phyloP scores from a whole-genome alignment of 2,888 invertebrate genomes.

The Erannis defoliaria region DNA sequence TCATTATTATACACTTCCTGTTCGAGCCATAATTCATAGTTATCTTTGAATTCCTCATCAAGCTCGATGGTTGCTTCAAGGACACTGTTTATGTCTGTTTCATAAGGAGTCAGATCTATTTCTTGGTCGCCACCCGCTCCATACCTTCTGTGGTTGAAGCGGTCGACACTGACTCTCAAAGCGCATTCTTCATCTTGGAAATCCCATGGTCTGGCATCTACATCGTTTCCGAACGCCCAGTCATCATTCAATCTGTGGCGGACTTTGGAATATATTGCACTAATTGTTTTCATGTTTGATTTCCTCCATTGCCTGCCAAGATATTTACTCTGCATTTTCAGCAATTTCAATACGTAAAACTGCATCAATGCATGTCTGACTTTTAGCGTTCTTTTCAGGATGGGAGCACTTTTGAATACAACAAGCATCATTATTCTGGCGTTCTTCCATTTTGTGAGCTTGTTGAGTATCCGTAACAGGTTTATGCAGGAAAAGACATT shows the following conservation, averaged over 20 bases:
- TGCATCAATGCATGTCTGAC: slow-evolving; percentile 99
- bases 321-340: slow-evolving; percentile 99
- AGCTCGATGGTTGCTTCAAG: slow-evolving; percentile 93
- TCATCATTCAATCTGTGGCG: slow-evolving; percentile 98
- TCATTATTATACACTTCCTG: slow-evolving; percentile 97
- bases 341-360: slow-evolving; percentile 97
- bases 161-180: slow-evolving; percentile 96
- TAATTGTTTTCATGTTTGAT: slow-evolving; percentile 99
- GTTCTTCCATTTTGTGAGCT: slow-evolving; percentile 99
- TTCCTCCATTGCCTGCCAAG: slow-evolving; percentile 99
- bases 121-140: slow-evolving; percentile 85
- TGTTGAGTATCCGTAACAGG: slow-evolving; percentile 97
- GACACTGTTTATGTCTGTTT: slow-evolving; percentile 93
- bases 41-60: slow-evolving; percentile 96
- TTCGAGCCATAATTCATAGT: slow-evolving; percentile 98
- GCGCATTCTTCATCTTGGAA: slow-evolving; percentile 99
- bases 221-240: slow-evolving; percentile 99
- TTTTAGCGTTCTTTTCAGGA: slow-evolving; percentile 98
- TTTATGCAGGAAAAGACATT: slow-evolving; percentile 99
- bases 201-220: slow-evolving; percentile 99
- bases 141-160: slow-evolving; percentile 98
- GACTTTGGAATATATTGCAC: slow-evolving; percentile 99
- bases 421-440: slow-evolving; percentile 99
- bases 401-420: slow-evolving; percentile 99
- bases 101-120: slow-evolving; percentile 89